phyloP scores from a whole-genome alignment of 2,797 vertebrate genomes.

The Danio kyathit region DNA sequence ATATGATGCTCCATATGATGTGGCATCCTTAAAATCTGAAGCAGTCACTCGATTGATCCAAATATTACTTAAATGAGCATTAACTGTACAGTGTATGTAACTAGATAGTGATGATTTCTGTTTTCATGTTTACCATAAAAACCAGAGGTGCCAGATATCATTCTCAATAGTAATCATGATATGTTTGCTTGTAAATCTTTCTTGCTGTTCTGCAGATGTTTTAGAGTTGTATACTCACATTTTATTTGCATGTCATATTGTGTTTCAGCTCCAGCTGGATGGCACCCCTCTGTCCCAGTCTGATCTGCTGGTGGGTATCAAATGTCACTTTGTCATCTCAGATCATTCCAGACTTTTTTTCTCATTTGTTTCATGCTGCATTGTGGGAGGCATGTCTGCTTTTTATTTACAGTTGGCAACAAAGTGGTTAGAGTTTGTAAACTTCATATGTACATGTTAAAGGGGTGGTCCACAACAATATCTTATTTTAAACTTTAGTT shows the following conservation, averaged over 20 bases:
- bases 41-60: not conserved
- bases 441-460: not conserved
- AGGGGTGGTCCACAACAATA: no score
- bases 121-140: not conserved
- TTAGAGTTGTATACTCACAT: not conserved
- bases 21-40: not conserved
- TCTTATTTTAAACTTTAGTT: no score
- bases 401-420: not conserved
- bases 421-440: not conserved
- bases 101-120: not conserved
- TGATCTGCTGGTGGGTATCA: constrained; percentile 86
- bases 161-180: not conserved
- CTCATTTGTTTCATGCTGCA: not conserved
- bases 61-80: not conserved
- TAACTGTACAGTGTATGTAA: not conserved
- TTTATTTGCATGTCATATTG: not conserved
- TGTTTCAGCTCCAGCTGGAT: constrained; percentile 87
- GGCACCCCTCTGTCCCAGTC: constrained; percentile 80
- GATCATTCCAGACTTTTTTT: constrained; percentile 7
- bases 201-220: constrained; percentile 12
- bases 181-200: not conserved
- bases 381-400: constrained; percentile 1
- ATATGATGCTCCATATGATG: not conserved
- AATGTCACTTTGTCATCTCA: not conserved
- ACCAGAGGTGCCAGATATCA: not conserved